Base-by-base conservation (phyloP, 2,797 vertebrate genomes). In the Arnoldichthys spilopterus region DNA sequence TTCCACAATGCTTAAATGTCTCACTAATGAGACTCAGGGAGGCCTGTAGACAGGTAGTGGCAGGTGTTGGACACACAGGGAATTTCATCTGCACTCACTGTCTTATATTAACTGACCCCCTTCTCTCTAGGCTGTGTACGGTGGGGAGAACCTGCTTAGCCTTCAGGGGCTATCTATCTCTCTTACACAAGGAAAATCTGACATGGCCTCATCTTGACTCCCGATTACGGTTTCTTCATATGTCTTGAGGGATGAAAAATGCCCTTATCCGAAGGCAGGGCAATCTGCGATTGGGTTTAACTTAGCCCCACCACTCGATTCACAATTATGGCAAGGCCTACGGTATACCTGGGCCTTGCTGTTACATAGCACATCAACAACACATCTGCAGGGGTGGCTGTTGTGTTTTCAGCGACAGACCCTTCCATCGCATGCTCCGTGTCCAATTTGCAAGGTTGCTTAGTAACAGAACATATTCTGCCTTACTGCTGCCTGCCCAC, bases 381-480 rank as follows among this genome's bases (percentile, higher is more conserved):
- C 67, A 74, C 66, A 45, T 74, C 58, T 78, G 40, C 66, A 72
- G 72, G 58, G 73, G 77, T 11, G 26, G 74, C 66, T 68, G 74
- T 70, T 81, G 64, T 62, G 72, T 81, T 78, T 74, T 77, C 77
- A 30, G 66, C 61, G 40, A 69, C 43, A 79, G 63, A 70, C 68
- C 54, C 28, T 64, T 85, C 69, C 53, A 34, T 77, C 54, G 81
- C 64, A 85, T 83, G 64, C 76, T 83, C 69, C 11, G 54, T 81
- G 64, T 74, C 79, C 69, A 81, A 74, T 83, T 80, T 73, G 37
- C 56, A 24, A 58, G 73, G 81, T 85, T 83, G 81, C 84, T 80
- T 83, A 76, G 84, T 81, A 83, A 85, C 84, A 67, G 84, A 81
- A 77, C 63, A 81, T 76, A 79, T 68, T 72, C 64, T 61, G 77